Evolutionary conservation across 2,797 vertebrate genomes (phyloP), one percentile per base, ranked within the genome.

Genomic region (Poecilia wingei): DNA sequence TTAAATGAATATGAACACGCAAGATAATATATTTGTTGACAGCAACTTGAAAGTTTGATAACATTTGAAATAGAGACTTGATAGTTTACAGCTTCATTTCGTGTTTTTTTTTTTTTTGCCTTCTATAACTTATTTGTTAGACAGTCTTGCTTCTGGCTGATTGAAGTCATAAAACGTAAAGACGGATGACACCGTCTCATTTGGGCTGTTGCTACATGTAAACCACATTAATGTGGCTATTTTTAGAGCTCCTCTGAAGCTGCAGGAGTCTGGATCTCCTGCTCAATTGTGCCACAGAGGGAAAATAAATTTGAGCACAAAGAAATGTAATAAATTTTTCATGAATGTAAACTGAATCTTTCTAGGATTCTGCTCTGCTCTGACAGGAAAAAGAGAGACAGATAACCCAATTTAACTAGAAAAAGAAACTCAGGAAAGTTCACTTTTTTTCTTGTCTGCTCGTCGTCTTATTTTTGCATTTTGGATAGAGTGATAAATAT

Each of bases 281-380:
- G 78, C 86, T 88, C 78, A 79, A 75, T 75, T 85, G 87, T 82
- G 84, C 89, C 86, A 88, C 64, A 82, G 86, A 91, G 66, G 69
- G 70, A 82, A 88, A 91, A 84, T 82, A 87, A 90, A 93, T 91
- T 75, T 80, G 64, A 84, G 84, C 87, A 86, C 80, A 94, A 93
- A 94, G 90, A 93, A 84, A 41, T 57, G 68, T 73, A 79, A 91
- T 96, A 84, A 89, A 95, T 95, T 88, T 95, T 96, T 94, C 92
- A 96, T 95, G 88, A 93, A 78, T 77, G 78, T 73, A 76, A 79
- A 86, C 87, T 0, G 68, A 84, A 77, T 80, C 84, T 93, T 79
- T 90, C 74, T 77, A 87, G 88, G 87, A 89, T 82, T 78, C 79
- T 68, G 79, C 53, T n/a, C 79, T 72, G 16, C 25, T 13, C 79